These are phyloP conservation scores for Pocillopora grandis DNA, from an alignment of 92 coral and sea anemone species.

Conservation along the genomic window DNA sequence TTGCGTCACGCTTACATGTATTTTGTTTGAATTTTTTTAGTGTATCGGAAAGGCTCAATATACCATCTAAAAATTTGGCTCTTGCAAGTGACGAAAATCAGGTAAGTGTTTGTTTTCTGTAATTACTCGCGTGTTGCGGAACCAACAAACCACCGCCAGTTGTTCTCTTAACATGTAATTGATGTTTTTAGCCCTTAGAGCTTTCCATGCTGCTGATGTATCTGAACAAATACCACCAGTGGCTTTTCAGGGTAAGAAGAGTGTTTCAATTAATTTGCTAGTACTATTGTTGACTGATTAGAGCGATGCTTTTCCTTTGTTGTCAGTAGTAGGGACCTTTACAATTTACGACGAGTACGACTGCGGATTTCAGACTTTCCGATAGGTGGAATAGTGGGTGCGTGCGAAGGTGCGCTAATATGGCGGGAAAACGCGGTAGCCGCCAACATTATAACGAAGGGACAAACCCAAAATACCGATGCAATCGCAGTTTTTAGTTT, in stretches of 20 bases:
- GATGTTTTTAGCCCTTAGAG: conserved; percentile 77
- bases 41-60: conserved; percentile 77
- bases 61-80: conserved; percentile 81
- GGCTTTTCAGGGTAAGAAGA: conserved; percentile 85
- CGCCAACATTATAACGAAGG: too few species aligned
- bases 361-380: too few species aligned
- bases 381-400: too few species aligned
- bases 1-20: too few species aligned
- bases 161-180: neutral
- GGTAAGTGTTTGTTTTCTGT: conserved; percentile 42
- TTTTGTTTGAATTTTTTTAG: conserved; percentile 33
- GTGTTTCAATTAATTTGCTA: neutral
- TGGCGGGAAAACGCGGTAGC: too few species aligned
- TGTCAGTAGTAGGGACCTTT: too few species aligned
- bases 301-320: neutral
- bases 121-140: too few species aligned
- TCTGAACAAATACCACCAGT: conserved; percentile 84
- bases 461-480: too few species aligned
- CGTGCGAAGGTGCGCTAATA: too few species aligned
- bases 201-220: conserved; percentile 93
- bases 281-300: neutral
- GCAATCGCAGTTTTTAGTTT: neutral
- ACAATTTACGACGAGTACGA: too few species aligned
- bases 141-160: neutral
- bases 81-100: conserved; percentile 82